Evolutionary conservation across 1,140 invertebrate species (phyloP), one percentile per base, ranked within the genome.

Genomic region (Bombus fervidus): DNA sequence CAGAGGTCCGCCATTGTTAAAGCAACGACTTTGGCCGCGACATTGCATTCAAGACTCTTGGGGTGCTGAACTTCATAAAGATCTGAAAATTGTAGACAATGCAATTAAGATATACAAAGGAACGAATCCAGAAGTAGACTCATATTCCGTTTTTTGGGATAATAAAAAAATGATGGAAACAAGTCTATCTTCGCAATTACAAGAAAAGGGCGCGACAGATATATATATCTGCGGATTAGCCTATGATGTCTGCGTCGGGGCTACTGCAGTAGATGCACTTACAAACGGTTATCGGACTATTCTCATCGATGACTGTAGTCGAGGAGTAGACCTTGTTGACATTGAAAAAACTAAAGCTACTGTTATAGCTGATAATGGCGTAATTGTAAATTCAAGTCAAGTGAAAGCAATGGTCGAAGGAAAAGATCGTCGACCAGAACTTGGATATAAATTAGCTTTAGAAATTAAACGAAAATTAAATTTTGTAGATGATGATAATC

Each of bases 81-180:
- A 99, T 92, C 95, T 99, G 0, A 98, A 98, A 95, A 94, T 97
- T 41, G 94, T 96, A 3, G 96, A 98, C 2, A 96, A 97, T 83
- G 97, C 97, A 31, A 96, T 98, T 41, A 97, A 98, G 94, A 97
- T 99, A 64, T 98, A 98, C 94, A 99, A 99, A 95, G 99, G 99
- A 31, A 98, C 98, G 6, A 98, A 99, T 94, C 97, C 98, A 0
- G 98, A 99, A 87, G 98, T 99, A 18, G 99, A 99, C 93, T 99
- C 98, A 2, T 99, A 99, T 95, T 99, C 98, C 0, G 99, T 99
- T 28, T 99, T 99, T 95, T 99, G 98, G 97, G 99, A 99, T 95
- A 99, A 99, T 95, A 98, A 98, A 93, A 98, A 98, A 94, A 94
- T 98, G 47, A 97, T 97, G 3, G 97, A 98, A 91, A 99, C 99